phyloP scores from a whole-genome alignment of 2,888 invertebrate genomes.

The Dusona sp. region DNA sequence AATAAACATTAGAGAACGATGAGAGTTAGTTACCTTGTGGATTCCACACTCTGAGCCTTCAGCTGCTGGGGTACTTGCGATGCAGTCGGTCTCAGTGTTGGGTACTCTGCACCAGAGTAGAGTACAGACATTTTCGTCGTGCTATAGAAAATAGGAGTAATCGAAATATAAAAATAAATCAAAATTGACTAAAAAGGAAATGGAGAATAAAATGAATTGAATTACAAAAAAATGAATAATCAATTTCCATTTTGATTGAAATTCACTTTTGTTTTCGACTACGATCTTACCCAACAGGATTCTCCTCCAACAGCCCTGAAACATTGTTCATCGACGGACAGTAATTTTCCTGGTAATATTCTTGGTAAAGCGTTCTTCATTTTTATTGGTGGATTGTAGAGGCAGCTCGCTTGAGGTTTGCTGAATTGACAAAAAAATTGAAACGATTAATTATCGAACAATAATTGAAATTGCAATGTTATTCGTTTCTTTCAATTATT shows the following conservation, averaged over 20 bases:
- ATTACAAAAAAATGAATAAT: neutral
- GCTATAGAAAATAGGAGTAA: neutral
- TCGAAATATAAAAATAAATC: neutral
- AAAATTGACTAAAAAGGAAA: neutral
- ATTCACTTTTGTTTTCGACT: neutral
- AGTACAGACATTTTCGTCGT: conserved; percentile 57
- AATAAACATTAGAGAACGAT: neutral
- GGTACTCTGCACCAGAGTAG: conserved; percentile 59
- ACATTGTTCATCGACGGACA: conserved; percentile 66
- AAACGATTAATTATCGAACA: neutral
- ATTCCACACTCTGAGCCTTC: conserved; percentile 54
- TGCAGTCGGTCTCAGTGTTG: conserved; percentile 45
- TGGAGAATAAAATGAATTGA: conserved; percentile 2
- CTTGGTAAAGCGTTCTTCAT: conserved; percentile 26
- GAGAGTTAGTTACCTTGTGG: conserved; percentile 22
- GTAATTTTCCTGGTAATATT: conserved; percentile 62
- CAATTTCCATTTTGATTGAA: neutral
- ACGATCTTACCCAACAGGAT: conserved; percentile 60
- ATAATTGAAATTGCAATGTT: neutral
- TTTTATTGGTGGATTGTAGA: conserved; percentile 57
- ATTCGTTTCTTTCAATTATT: neutral
- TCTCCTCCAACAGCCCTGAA: conserved; percentile 45
- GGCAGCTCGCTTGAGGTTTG: conserved; percentile 57
- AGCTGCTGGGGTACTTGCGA: conserved; percentile 57
- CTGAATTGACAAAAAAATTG: conserved; percentile 24